Evolutionary conservation across 1,140 invertebrate genomes (phyloP).

Genomic region (Homalodisca vitripennis): DNA sequence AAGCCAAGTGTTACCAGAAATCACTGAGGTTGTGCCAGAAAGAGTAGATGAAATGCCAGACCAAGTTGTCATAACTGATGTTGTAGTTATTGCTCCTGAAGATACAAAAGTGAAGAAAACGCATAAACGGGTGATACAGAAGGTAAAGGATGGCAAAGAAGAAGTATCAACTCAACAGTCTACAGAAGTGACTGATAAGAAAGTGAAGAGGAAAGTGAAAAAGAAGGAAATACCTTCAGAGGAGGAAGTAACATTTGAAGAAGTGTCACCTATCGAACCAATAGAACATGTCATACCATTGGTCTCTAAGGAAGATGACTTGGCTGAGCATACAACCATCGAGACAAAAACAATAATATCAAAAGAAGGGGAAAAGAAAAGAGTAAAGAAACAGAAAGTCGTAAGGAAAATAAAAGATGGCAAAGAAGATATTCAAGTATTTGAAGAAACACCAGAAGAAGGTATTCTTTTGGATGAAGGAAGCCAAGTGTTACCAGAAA

Average conservation of each 20-base stretch:
- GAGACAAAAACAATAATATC: slow-evolving; percentile 35
- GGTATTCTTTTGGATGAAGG: slow-evolving; percentile 33
- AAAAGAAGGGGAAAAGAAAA: slow-evolving; percentile 33
- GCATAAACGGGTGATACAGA: slow-evolving; percentile 42
- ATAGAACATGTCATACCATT: slow-evolving; percentile 12
- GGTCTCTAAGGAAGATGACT: not conserved
- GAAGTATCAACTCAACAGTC: slow-evolving; percentile 39
- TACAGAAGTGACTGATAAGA: slow-evolving; percentile 46
- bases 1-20: not conserved
- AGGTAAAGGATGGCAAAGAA: slow-evolving; percentile 39
- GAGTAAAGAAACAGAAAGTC: slow-evolving; percentile 43
- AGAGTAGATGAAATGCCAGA: slow-evolving; percentile 23
- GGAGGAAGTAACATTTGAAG: not conserved
- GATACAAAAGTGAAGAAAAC: slow-evolving; percentile 36
- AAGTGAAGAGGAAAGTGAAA: slow-evolving; percentile 45
- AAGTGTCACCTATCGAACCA: slow-evolving; percentile 5
- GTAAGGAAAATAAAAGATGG: slow-evolving; percentile 37
- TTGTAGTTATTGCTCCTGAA: slow-evolving; percentile 38
- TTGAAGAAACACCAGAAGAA: slow-evolving; percentile 26
- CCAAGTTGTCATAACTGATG: slow-evolving; percentile 31
- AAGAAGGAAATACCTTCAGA: slow-evolving; percentile 10
- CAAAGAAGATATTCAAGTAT: slow-evolving; percentile 39
- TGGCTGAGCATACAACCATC: slow-evolving; percentile 26
- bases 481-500: slow-evolving; percentile 35
- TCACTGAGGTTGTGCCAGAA: slow-evolving; percentile 19